Percentiles rank a stretch among this genome's conserved stretches.
Evolutionary conservation across 2,888 invertebrate genomes (phyloP).

Genomic region (Rhagophthalmus giganteus): DNA sequence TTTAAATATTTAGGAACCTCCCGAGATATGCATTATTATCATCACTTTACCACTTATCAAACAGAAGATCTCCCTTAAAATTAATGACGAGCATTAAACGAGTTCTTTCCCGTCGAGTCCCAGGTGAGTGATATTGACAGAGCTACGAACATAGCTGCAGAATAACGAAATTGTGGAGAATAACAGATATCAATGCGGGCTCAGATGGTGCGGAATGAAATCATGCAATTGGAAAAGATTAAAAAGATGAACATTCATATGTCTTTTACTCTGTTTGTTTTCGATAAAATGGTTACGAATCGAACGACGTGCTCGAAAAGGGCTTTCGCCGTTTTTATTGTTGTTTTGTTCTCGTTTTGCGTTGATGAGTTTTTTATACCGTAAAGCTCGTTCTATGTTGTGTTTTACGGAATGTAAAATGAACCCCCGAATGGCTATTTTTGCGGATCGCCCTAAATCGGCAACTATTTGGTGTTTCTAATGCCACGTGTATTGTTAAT

Average conservation of each 20-base stretch:
- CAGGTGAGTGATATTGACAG: slow-evolving; percentile 22
- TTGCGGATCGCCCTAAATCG: background rate
- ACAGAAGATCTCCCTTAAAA: slow-evolving; percentile 8
- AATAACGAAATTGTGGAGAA: slow-evolving; percentile 24
- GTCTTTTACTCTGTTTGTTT: slow-evolving; percentile 39
- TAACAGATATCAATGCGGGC: slow-evolving; percentile 27
- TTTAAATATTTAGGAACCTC: slow-evolving; percentile 10
- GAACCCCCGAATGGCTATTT: background rate
- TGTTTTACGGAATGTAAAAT: slow-evolving; percentile 1
- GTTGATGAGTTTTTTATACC: slow-evolving; percentile 20
- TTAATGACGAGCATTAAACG: slow-evolving; percentile 15
- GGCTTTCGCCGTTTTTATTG: slow-evolving; percentile 13
- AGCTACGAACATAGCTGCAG: slow-evolving; percentile 9
- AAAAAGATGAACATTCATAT: slow-evolving; percentile 35
- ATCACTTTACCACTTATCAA: slow-evolving; percentile 11
- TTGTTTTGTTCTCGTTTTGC: slow-evolving; percentile 14
- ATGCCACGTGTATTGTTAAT: too few species aligned
- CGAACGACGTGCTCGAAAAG: slow-evolving; percentile 14
- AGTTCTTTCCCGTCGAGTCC: slow-evolving; percentile 14
- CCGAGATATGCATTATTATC: slow-evolving; percentile 5
- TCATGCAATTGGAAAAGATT: slow-evolving; percentile 36
- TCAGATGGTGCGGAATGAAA: slow-evolving; percentile 29
- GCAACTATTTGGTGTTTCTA: background rate
- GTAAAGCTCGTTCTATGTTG: slow-evolving; percentile 1
- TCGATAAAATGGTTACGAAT: slow-evolving; percentile 38